These are phyloP conservation scores for Australoheros scitulus DNA, from an alignment of 2,113 vertebrate genomes.

Conservation along the genomic window DNA sequence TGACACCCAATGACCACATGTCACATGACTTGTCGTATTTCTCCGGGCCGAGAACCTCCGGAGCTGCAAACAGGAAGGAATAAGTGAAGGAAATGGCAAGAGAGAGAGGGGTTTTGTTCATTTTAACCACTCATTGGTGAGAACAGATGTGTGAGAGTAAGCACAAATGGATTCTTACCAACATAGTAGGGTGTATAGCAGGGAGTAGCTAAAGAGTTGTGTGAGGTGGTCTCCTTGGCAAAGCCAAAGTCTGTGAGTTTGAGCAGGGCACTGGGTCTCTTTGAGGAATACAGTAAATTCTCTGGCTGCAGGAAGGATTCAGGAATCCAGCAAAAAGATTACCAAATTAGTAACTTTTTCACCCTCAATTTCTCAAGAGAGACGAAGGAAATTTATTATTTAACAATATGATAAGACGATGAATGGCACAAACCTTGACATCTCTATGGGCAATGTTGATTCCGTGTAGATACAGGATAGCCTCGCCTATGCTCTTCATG, in stretches of 20 bases:
- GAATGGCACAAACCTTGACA: slow-evolving; percentile 86
- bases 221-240: slow-evolving; percentile 96
- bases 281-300: slow-evolving; percentile 94
- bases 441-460: slow-evolving; percentile 98
- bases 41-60: slow-evolving; percentile 96
- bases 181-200: slow-evolving; percentile 99
- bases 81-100: background rate
- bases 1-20: slow-evolving; percentile 99
- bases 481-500: slow-evolving; percentile 97
- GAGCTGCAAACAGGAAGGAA: slow-evolving; percentile 81
- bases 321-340: background rate
- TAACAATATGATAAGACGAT: background rate
- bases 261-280: slow-evolving; percentile 87
- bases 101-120: background rate
- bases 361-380: background rate
- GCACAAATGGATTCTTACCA: slow-evolving; percentile 81
- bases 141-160: too few species aligned
- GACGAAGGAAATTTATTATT: background rate
- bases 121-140: background rate
- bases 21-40: slow-evolving; percentile 99
- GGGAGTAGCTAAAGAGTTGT: slow-evolving; percentile 95
- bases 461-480: slow-evolving; percentile 92
- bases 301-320: slow-evolving; percentile 84
- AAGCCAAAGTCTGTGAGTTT: slow-evolving; percentile 99
- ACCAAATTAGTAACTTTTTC: background rate